Conservation (phyloP, 2,888 invertebrate genomes). For the Stenotaenia linearis region DNA sequence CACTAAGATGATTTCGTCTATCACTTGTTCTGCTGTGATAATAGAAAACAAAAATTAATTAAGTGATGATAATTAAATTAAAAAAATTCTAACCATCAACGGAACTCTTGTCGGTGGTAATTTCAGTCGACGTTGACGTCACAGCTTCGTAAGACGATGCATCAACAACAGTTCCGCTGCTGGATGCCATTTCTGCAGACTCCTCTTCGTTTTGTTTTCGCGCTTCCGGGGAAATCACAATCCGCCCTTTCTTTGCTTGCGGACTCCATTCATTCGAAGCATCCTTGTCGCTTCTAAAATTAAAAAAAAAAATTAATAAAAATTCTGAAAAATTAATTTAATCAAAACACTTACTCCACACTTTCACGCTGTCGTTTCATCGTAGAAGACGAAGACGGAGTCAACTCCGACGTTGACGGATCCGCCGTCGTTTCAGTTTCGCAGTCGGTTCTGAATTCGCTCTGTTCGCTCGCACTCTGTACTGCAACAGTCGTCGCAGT, state of each 20-base stretch:
- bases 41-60: too few species aligned
- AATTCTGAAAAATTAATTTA: too few species aligned
- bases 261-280: background rate
- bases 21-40: background rate
- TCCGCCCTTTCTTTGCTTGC: background rate
- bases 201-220: background rate
- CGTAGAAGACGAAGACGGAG: background rate
- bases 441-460: background rate
- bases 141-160: background rate
- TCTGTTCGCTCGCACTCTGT: background rate
- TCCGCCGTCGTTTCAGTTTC: background rate
- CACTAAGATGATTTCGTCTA: constrained; percentile 34
- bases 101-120: background rate
- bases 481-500: background rate
- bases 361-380: background rate
- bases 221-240: background rate
- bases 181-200: background rate
- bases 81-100: background rate
- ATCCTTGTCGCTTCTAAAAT: background rate
- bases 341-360: background rate
- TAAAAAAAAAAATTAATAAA: too few species aligned
- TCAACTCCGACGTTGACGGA: background rate
- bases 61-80: too few species aligned
- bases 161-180: background rate
- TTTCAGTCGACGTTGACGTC: background rate